Conservation (phyloP, 2,797 vertebrate species). For the Chloroceryle amazona region DNA sequence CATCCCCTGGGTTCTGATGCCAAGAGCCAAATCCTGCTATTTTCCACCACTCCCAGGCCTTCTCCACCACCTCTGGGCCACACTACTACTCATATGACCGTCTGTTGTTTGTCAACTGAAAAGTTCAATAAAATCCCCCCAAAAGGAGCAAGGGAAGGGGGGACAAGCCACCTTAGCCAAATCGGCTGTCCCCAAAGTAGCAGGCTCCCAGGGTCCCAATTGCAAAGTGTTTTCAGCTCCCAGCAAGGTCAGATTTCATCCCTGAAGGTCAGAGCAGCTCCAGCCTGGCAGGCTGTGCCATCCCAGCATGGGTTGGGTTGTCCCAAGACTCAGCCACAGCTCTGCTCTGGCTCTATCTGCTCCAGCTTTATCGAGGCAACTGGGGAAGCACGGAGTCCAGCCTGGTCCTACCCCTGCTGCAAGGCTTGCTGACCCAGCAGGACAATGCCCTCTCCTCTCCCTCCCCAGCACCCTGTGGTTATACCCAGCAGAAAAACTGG, state of each 20-base stretch:
- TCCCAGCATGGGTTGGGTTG: not conserved
- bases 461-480: not conserved
- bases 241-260: slow-evolving; percentile 41
- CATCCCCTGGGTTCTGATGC: not conserved
- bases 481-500: not conserved
- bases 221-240: not conserved
- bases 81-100: accelerated
- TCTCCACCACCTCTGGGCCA: not conserved
- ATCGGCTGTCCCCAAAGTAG: not conserved
- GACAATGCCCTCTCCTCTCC: not conserved
- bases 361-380: accelerated
- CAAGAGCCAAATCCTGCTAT: not conserved
- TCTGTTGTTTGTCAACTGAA: not conserved
- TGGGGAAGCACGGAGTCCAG: not conserved
- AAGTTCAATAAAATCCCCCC: not conserved
- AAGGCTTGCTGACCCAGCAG: not conserved
- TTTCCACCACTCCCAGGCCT: not conserved
- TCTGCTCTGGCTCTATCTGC: not conserved
- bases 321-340: not conserved
- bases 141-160: not conserved
- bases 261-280: slow-evolving; percentile 48
- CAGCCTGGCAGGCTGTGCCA: slow-evolving; percentile 30
- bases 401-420: not conserved
- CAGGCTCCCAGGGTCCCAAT: not conserved
- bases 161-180: not conserved